Conservation (phyloP, 2,797 vertebrate species). For the Gymnocypris eckloni region DNA sequence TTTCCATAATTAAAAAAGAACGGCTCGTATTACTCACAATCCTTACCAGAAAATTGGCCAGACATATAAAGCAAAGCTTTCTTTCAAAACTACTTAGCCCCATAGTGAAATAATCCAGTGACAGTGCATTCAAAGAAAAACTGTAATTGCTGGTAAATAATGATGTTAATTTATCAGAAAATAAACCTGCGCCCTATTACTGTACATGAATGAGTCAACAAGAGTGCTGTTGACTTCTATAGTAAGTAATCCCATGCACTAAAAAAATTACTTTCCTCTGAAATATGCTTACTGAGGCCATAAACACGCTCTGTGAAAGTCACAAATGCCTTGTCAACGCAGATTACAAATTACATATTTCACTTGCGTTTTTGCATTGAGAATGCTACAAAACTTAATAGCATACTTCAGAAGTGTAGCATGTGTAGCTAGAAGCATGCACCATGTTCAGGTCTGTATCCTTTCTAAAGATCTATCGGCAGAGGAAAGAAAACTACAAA, state of each 20-base stretch:
- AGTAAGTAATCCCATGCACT: conserved; percentile 10
- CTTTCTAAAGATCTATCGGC: neutral
- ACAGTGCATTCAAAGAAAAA: conserved; percentile 29
- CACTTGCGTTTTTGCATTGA: neutral
- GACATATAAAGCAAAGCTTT: conserved; percentile 30
- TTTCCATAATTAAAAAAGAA: conserved; percentile 48
- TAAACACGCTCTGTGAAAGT: neutral
- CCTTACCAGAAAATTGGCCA: conserved; percentile 40
- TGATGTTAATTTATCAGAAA: conserved; percentile 35
- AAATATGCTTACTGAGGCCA: neutral
- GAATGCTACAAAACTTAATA: neutral
- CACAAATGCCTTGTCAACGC: neutral
- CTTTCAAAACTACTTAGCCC: conserved; percentile 38
- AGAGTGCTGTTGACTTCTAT: conserved; percentile 25
- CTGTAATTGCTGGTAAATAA: conserved; percentile 41
- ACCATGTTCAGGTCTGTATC: neutral
- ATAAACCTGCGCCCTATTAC: conserved; percentile 28
- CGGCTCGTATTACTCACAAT: conserved; percentile 36
- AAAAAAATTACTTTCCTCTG: neutral
- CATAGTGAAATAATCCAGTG: conserved; percentile 33
- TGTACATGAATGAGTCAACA: conserved; percentile 24
- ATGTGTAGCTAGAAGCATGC: neutral
- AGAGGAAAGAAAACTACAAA: neutral
- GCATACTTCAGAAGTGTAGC: neutral
- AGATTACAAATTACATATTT: neutral